Evolutionary conservation across 2,888 invertebrate species (phyloP).

Genomic region (Thysanoteuthis rhombus): DNA sequence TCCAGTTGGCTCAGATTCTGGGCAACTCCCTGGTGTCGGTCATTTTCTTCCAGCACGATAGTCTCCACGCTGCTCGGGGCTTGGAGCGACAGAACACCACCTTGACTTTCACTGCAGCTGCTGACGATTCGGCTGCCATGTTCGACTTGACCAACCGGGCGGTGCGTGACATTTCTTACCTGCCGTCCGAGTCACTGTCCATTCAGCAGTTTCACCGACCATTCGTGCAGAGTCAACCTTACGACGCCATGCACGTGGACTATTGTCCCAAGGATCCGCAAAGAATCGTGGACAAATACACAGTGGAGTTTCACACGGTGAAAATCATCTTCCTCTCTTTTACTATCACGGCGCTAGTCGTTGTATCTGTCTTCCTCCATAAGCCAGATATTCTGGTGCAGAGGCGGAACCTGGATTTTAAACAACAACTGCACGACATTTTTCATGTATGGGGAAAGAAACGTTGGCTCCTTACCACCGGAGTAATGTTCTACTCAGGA

Average conservation of each 20-base stretch:
- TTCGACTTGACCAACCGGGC: neutral
- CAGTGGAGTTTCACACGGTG: conserved; percentile 33
- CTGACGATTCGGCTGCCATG: conserved; percentile 23
- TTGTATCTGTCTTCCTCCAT: conserved; percentile 55
- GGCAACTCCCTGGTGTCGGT: conserved; percentile 56
- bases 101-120: conserved; percentile 33
- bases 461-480: conserved; percentile 46
- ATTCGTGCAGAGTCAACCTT: neutral
- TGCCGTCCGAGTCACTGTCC: conserved; percentile 15
- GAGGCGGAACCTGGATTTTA: conserved; percentile 45
- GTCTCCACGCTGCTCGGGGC: conserved; percentile 36
- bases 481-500: conserved; percentile 55
- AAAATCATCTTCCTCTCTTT: conserved; percentile 56
- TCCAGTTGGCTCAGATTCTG: conserved; percentile 58
- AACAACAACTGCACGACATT: conserved; percentile 49
- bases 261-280: conserved; percentile 24
- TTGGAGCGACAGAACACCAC: neutral
- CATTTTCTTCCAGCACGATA: conserved; percentile 48
- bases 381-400: conserved; percentile 57
- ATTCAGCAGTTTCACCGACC: neutral
- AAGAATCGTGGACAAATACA: neutral
- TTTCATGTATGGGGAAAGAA: conserved; percentile 47
- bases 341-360: conserved; percentile 52
- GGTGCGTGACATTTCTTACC: conserved; percentile 1
- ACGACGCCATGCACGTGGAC: conserved; percentile 21